A percentile compares a stretch with the other conserved stretches of the same genome.
Conservation (phyloP, 2,113 vertebrate genomes). For the Thalassoma bifasciatum region DNA sequence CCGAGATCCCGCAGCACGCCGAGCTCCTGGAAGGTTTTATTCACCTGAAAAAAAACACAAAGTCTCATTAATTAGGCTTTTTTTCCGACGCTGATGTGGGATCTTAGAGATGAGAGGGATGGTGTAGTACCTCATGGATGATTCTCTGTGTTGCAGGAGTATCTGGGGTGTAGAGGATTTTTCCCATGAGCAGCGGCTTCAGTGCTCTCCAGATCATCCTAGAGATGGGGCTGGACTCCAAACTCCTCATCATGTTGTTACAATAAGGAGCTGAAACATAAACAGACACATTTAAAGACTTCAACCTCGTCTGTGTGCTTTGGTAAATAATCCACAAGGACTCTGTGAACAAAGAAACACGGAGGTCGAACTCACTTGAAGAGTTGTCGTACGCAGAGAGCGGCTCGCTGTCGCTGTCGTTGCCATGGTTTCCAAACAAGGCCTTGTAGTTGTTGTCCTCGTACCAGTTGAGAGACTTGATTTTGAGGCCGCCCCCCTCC, state of each 20-base stretch:
- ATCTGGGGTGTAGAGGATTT: constrained; percentile 97
- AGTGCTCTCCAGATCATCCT: constrained; percentile 98
- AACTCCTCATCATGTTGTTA: constrained; percentile 92
- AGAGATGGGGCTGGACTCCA: constrained; percentile 95
- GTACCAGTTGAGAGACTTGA: constrained; percentile 99
- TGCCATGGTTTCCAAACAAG: constrained; percentile 89
- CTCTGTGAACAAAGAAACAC: neutral
- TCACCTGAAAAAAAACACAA: constrained; percentile 85
- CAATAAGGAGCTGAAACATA: constrained; percentile 91
- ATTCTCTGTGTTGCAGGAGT: constrained; percentile 91
- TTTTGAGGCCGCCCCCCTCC: constrained; percentile 95
- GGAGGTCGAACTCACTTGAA: constrained; percentile 76
- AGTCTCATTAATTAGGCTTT: neutral
- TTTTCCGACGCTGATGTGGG: neutral
- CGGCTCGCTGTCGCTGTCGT: constrained; percentile 87
- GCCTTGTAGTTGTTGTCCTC: constrained; percentile 99
- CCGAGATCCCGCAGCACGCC: constrained; percentile 92
- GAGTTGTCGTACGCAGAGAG: constrained; percentile 85
- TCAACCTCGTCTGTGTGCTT: neutral
- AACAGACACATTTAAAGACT: constrained; percentile 14
- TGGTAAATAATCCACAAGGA: neutral
- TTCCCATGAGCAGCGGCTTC: constrained; percentile 95
- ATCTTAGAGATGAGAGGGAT: neutral
- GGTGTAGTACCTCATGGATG: constrained; percentile 90
- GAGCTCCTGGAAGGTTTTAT: constrained; percentile 97